Evolutionary conservation across 2,113 vertebrate genomes (phyloP).

Genomic region (Hipposideros armiger): DNA sequence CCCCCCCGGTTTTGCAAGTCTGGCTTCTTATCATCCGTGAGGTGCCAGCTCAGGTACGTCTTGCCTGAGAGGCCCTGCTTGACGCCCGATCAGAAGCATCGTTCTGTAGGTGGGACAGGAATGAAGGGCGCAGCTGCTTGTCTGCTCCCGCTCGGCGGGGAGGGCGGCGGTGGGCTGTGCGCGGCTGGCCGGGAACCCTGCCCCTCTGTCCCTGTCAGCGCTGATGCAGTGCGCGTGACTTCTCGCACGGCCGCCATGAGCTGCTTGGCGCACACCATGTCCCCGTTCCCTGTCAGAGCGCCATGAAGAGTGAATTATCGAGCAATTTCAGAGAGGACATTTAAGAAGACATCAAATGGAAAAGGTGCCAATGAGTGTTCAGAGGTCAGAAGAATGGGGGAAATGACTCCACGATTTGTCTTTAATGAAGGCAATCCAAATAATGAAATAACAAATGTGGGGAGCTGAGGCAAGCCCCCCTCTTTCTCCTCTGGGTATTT

Average conservation of each 20-base stretch:
- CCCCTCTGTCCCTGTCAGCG: too few relatives aligned
- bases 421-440: neutral
- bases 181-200: neutral
- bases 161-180: accelerated
- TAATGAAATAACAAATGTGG: slow-evolving; percentile 40
- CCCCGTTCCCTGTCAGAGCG: neutral
- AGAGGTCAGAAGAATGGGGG: neutral
- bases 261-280: neutral
- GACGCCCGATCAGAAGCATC: accelerated
- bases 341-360: slow-evolving; percentile 59
- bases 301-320: neutral
- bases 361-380: neutral
- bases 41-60: neutral
- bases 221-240: neutral
- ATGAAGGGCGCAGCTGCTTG: neutral
- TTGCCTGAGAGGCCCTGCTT: neutral
- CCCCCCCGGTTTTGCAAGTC: accelerated
- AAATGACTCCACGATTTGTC: neutral
- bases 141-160: neutral
- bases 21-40: neutral
- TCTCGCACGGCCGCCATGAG: neutral
- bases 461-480: accelerated
- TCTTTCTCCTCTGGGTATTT: slow-evolving; percentile 58
- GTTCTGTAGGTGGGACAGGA: too few relatives aligned
- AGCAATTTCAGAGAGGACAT: slow-evolving; percentile 17